Conservation (phyloP, 2,888 invertebrate species). For the Cordilura impudica region DNA sequence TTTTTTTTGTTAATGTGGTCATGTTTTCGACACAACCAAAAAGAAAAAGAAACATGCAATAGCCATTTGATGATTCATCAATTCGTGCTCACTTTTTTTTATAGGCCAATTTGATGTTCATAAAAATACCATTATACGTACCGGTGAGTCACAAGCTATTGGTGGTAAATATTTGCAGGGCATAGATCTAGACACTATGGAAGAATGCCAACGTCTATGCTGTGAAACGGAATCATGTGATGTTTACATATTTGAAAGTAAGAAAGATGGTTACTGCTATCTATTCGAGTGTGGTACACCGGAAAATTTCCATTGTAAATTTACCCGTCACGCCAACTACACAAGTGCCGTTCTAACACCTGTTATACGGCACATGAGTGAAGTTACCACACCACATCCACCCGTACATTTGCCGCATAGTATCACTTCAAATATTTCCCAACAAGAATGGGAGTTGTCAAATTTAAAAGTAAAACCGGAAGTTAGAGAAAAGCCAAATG, state of each 20-base stretch:
- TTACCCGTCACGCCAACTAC: conserved; percentile 92
- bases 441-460: conserved; percentile 77
- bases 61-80: conserved; percentile 6
- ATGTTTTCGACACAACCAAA: not conserved
- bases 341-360: conserved; percentile 90
- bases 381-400: conserved; percentile 70
- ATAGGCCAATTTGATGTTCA: conserved; percentile 86
- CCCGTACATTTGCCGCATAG: conserved; percentile 27
- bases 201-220: conserved; percentile 91
- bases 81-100: not conserved
- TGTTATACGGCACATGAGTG: conserved; percentile 73
- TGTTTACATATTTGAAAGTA: conserved; percentile 95
- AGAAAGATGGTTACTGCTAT: conserved; percentile 90
- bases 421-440: conserved; percentile 69
- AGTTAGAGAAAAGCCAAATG: conserved; percentile 66
- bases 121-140: conserved; percentile 92
- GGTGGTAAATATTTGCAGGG: conserved; percentile 94
- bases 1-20: not conserved
- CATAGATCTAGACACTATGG: conserved; percentile 87
- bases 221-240: conserved; percentile 93
- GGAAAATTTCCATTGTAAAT: conserved; percentile 94
- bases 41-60: not conserved
- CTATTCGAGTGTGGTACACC: conserved; percentile 93
- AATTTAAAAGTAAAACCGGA: conserved; percentile 76
- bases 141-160: conserved; percentile 91